Evolutionary conservation across 2,797 vertebrate species (phyloP).

Genomic region (Mastacembelus armatus): DNA sequence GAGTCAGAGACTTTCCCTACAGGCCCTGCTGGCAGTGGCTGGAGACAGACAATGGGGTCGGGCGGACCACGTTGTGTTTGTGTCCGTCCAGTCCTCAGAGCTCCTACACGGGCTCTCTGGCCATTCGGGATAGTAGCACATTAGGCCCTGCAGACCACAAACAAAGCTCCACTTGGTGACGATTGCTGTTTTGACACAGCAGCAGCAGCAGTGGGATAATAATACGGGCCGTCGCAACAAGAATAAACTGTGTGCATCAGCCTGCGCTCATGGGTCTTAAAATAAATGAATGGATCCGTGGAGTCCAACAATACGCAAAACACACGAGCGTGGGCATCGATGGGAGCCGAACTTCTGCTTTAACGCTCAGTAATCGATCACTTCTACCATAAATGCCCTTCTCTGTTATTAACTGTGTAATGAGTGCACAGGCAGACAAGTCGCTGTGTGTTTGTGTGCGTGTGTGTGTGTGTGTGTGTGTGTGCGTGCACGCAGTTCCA

Average conservation of each 20-base stretch:
- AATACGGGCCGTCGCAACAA: slow-evolving; percentile 41
- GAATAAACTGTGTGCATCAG: slow-evolving; percentile 50
- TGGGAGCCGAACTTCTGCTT: slow-evolving; percentile 47
- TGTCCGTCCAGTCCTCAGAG: slow-evolving; percentile 47
- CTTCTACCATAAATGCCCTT: slow-evolving; percentile 6
- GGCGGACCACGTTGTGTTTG: slow-evolving; percentile 75
- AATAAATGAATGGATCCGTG: slow-evolving; percentile 65
- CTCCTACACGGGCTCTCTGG: slow-evolving; percentile 36
- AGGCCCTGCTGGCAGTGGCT: slow-evolving; percentile 45
- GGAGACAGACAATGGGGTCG: slow-evolving; percentile 69
- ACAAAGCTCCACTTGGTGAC: slow-evolving; percentile 55
- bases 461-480: too few relatives aligned
- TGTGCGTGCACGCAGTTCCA: slow-evolving; percentile 52
- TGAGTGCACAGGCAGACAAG: slow-evolving; percentile 45
- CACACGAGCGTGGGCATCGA: slow-evolving; percentile 32
- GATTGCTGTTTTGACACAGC: slow-evolving; percentile 53
- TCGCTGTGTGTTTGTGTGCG: too few relatives aligned
- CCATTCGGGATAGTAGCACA: slow-evolving; percentile 47
- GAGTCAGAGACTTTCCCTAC: background rate
- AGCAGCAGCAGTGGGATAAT: slow-evolving; percentile 28
- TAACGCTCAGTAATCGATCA: slow-evolving; percentile 28
- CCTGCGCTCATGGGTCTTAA: slow-evolving; percentile 34
- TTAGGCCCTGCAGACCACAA: slow-evolving; percentile 59
- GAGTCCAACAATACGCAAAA: slow-evolving; percentile 47
- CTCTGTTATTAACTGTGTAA: slow-evolving; percentile 19